Conservation (phyloP, 2,113 vertebrate genomes). For the Siniperca knerii region DNA sequence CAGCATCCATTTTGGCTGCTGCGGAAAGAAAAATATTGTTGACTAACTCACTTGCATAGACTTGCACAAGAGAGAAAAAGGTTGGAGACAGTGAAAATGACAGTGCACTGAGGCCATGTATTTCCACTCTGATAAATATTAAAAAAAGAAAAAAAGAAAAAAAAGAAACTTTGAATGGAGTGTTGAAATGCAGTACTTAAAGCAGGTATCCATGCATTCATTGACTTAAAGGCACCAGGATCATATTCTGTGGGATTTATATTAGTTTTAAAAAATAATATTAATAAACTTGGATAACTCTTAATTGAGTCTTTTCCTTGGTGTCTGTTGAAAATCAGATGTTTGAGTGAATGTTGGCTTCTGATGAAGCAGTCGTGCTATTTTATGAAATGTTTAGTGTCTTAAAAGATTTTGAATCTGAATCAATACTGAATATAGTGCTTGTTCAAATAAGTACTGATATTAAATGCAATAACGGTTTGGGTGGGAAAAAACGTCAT, state of each 20-base stretch:
- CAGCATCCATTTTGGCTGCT: constrained; percentile 87
- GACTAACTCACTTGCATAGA: constrained; percentile 95
- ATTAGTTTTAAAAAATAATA: constrained; percentile 95
- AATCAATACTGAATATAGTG: neutral
- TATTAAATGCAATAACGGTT: neutral
- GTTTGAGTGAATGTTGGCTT: constrained; percentile 21
- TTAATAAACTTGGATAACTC: constrained; percentile 99
- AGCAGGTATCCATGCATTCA: constrained; percentile 92
- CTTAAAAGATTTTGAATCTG: neutral
- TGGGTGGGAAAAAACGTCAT: neutral
- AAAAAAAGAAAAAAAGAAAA: constrained; percentile 40
- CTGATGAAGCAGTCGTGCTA: neutral
- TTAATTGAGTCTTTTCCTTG: constrained; percentile 83
- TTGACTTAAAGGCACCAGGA: constrained; percentile 90
- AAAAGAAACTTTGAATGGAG: constrained; percentile 86
- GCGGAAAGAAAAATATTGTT: constrained; percentile 92
- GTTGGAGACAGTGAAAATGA: constrained; percentile 85
- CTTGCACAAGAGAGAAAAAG: constrained; percentile 92
- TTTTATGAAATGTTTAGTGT: neutral
- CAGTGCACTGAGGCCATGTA: constrained; percentile 88
- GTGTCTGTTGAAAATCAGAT: constrained; percentile 33
- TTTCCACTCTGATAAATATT: constrained; percentile 88
- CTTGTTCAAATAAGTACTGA: neutral
- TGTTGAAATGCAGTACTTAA: constrained; percentile 92
- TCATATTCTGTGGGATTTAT: constrained; percentile 92